Percentiles rank a stretch among this genome's conserved stretches.
These are phyloP conservation scores for Dynastes maya DNA, from an alignment of 2,888 invertebrate genomes.

Conservation along the genomic window DNA sequence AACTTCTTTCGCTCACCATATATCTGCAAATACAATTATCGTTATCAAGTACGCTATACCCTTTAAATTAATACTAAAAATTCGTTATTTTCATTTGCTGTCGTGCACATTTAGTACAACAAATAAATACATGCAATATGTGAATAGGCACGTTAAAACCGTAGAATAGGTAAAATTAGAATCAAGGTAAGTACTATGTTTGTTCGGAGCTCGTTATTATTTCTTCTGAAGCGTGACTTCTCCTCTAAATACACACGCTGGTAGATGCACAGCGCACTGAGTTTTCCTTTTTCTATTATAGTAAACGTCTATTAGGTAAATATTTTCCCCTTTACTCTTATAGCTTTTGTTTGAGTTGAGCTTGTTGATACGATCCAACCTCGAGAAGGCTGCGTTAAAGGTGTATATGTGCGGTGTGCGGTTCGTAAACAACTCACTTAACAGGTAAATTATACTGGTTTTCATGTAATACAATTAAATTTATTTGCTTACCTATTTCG, in stretches of 20 bases:
- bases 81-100: too few species aligned
- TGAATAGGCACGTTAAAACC: neutral
- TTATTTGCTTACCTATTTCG: conserved; percentile 40
- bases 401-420: conserved; percentile 5
- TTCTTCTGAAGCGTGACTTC: conserved; percentile 37
- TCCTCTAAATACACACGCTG: neutral
- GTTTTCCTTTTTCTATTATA: neutral
- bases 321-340: conserved; percentile 33
- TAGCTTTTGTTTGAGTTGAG: conserved; percentile 32
- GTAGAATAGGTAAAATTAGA: conserved; percentile 34
- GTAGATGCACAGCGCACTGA: neutral
- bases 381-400: conserved; percentile 7
- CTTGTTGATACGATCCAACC: neutral
- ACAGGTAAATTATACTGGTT: conserved; percentile 36
- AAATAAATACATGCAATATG: neutral
- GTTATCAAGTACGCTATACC: too few species aligned
- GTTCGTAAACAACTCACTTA: conserved; percentile 43
- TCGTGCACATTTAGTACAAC: neutral
- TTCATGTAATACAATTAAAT: conserved; percentile 28
- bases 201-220: conserved; percentile 31
- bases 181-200: conserved; percentile 41
- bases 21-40: too few species aligned
- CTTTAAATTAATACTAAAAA: too few species aligned
- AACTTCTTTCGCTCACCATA: too few species aligned
- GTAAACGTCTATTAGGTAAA: conserved; percentile 16